A percentile compares a stretch with the other conserved stretches of the same genome.
Evolutionary conservation across 2,888 invertebrate species (phyloP).

Genomic region (Harmothoe impar): DNA sequence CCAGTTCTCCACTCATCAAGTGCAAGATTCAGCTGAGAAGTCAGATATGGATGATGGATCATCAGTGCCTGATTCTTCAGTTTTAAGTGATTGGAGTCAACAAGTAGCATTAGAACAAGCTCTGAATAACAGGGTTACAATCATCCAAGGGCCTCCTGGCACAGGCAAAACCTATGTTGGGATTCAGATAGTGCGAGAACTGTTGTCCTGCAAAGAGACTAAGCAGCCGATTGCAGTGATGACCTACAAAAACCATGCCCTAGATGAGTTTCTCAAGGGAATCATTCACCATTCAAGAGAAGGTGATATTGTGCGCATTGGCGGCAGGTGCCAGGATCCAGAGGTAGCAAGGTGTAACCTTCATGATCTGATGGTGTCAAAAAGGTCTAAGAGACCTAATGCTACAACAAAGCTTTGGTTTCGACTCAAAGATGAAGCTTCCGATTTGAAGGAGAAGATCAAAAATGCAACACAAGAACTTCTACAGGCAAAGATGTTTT

Average conservation of each 20-base stretch:
- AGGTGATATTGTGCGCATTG: conserved; percentile 77
- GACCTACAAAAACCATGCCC: conserved; percentile 83
- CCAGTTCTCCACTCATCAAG: too few relatives aligned
- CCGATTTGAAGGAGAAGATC: conserved; percentile 88
- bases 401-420: neutral
- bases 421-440: neutral
- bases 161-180: conserved; percentile 94
- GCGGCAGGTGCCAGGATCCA: conserved; percentile 73
- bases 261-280: conserved; percentile 83
- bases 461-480: conserved; percentile 86
- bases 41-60: too few relatives aligned
- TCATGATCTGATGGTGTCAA: neutral
- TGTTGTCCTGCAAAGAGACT: conserved; percentile 86
- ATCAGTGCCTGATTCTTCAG: too few relatives aligned
- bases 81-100: neutral
- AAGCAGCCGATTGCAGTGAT: conserved; percentile 80
- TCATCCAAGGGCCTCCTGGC: conserved; percentile 89
- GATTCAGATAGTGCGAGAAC: conserved; percentile 87
- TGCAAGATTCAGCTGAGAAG: too few relatives aligned
- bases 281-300: conserved; percentile 75
- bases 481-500: neutral
- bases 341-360: neutral
- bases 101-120: conserved; percentile 68
- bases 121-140: conserved; percentile 79
- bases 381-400: neutral